Evolutionary conservation across 2,113 vertebrate species (phyloP), one percentile per base, ranked within the genome.

Genomic region (Ictalurus punctatus): DNA sequence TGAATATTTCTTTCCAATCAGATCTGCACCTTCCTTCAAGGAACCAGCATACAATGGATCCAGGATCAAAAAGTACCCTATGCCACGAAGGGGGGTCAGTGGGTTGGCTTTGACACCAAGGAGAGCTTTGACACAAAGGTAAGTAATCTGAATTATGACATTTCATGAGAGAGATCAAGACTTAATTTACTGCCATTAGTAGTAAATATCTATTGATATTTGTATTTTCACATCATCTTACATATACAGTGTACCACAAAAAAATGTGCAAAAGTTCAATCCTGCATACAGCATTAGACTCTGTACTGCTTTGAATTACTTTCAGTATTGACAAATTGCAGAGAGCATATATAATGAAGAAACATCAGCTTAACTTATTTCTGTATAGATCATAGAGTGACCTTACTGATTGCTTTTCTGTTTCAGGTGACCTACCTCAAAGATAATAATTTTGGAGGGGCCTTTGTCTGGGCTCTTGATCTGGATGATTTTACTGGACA

Each of bases 401-500:
- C 23, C 3, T 54, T 85, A 34, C 37, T 52, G 27, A 6, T 61
- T 37, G 25, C 7, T 25, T n/a, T 79, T 74, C 27, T 86, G 74
- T 80, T 63, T 67, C 63, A 97, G 96, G 94, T 93, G 37, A 90
- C 90, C 2, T 97, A 95, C 89, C 71, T 97, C 67, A 96, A 96
- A 89, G 87, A 94, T 1, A 94, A 95, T 59, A 91, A 90, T 0
- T 96, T 95, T 91, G 95, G 95, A 82, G 96, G 96, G 27, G 96
- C 95, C 19, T 95, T 96, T 81, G 83, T 97, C 71, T 97, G 96
- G 96, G 79, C 95, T 84, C 92, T 97, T 85, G 96, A 96, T 87
- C 89, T 97, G 63, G 96, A 97, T 93, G 96, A 97, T 84, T 97
- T 97, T 89, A 30, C 54, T 6, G 96, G 96, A 84, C 88, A 93